Evolutionary conservation across 2,113 vertebrate genomes (phyloP).

Genomic region (Proterorhinus semilunaris): DNA sequence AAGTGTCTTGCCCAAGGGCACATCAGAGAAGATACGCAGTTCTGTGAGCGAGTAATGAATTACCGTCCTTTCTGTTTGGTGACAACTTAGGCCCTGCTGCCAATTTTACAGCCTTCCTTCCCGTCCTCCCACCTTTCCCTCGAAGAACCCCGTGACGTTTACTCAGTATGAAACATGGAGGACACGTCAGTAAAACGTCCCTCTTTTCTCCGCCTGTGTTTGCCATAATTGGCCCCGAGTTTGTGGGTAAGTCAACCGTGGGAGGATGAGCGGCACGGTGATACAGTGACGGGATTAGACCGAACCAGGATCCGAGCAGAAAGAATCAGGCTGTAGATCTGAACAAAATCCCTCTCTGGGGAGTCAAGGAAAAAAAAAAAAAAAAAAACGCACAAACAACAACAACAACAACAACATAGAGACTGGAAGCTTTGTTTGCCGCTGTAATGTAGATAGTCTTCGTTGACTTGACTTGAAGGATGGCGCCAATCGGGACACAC

Average conservation of each 20-base stretch:
- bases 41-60: too few relatives aligned
- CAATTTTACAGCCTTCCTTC: not conserved
- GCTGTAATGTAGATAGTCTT: not conserved
- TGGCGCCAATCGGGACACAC: too few relatives aligned
- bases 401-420: not conserved
- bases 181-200: slow-evolving; percentile 11
- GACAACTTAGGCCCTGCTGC: too few relatives aligned
- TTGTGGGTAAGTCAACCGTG: slow-evolving; percentile 34
- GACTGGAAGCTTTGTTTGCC: not conserved
- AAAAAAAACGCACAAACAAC: slow-evolving; percentile 10
- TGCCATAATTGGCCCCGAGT: slow-evolving; percentile 36
- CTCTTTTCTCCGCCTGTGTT: slow-evolving; percentile 20
- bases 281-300: slow-evolving; percentile 37
- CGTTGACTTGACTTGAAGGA: too few relatives aligned
- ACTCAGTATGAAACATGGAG: not conserved
- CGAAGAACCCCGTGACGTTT: not conserved
- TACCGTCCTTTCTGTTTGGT: not conserved
- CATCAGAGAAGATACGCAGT: too few relatives aligned
- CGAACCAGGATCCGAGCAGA: slow-evolving; percentile 10
- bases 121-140: not conserved
- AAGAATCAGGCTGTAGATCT: slow-evolving; percentile 26
- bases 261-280: slow-evolving; percentile 33
- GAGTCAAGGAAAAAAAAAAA: slow-evolving; percentile 14
- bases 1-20: too few relatives aligned
- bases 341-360: slow-evolving; percentile 27